Evolutionary conservation across 2,797 vertebrate species (phyloP).

Genomic region (Scleropages formosus): DNA sequence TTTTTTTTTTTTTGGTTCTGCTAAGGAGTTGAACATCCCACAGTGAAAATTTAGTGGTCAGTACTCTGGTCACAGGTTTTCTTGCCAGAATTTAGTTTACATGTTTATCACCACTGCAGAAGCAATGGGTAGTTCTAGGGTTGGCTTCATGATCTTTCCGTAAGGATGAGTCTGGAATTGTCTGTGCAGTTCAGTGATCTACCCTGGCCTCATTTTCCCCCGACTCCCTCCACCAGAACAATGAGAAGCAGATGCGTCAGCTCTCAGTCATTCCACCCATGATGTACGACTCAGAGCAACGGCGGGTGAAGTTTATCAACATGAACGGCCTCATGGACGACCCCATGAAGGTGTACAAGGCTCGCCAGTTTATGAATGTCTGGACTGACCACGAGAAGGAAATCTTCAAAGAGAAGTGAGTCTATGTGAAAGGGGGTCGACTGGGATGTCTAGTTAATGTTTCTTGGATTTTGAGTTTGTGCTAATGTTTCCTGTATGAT

Average conservation of each 20-base stretch:
- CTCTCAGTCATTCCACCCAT: constrained; percentile 97
- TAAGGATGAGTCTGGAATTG: not conserved
- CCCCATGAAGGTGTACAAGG: constrained; percentile 97
- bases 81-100: not conserved
- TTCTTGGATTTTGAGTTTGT: too few species aligned
- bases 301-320: constrained; percentile 95
- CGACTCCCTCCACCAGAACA: constrained; percentile 75
- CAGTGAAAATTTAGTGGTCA: too few species aligned
- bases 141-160: not conserved
- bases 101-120: constrained; percentile 9
- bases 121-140: not conserved
- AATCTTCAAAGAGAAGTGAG: constrained; percentile 98
- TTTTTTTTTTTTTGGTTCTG: too few species aligned
- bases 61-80: not conserved
- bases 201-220: not conserved
- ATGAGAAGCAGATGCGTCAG: constrained; percentile 98
- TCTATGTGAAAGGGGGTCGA: constrained; percentile 12
- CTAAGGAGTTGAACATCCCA: too few species aligned
- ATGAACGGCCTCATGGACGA: constrained; percentile 99
- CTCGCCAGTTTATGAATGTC: constrained; percentile 97
- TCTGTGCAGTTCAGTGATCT: not conserved
- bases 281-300: constrained; percentile 97
- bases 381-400: constrained; percentile 98
- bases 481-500: too few species aligned
- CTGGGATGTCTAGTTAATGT: too few species aligned